Evolutionary conservation across 2,113 vertebrate genomes (phyloP), one percentile per base, ranked within the genome.

Genomic region (Siniperca knerii): DNA sequence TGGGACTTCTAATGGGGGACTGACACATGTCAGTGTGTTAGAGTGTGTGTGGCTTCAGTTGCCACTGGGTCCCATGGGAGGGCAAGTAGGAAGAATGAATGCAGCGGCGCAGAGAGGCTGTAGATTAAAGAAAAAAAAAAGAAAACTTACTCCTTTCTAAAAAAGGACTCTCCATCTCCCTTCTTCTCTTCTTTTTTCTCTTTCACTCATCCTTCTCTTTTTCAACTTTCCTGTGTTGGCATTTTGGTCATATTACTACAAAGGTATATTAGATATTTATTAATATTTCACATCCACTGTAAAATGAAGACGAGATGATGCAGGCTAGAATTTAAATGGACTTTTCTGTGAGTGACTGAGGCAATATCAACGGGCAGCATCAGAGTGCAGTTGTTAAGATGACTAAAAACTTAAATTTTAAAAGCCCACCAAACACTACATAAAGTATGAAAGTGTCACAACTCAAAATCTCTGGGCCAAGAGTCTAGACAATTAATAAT

Each of bases 21-120:
- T 29, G 29, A 29, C 29, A 29, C 77, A 77, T 90, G 69, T 92
- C 75, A 77, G 52, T 75, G n/a, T 86, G 67, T 82, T 69, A 18
- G 54, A 20, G 48, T 18, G 15, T 70, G 62, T 50, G 42, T 79
- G 55, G 66, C 40, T 79, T 65, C 50, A 55, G 15, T 64, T 68
- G 48, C 35, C 29, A 46, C 29, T 68, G 44, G 37, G 44, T 83
- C 81, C 52, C 54, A 81, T 23, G 78, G 72, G 55, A 79, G 61
- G 33, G 11, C 25, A 68, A 23, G 65, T 13, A 72, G 75, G 37
- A 77, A 72, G 57, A 65, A 73, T 72, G 29, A 85, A 72, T 71
- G 25, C 55, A 65, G 52, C 57, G 15, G 12, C 61, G 70, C 37
- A 61, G 76, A 68, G n/a, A 61, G 12, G 6, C 44, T 58, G 25